Evolutionary conservation across 2,113 vertebrate species (phyloP).

Genomic region (Microcebus jonahi): DNA sequence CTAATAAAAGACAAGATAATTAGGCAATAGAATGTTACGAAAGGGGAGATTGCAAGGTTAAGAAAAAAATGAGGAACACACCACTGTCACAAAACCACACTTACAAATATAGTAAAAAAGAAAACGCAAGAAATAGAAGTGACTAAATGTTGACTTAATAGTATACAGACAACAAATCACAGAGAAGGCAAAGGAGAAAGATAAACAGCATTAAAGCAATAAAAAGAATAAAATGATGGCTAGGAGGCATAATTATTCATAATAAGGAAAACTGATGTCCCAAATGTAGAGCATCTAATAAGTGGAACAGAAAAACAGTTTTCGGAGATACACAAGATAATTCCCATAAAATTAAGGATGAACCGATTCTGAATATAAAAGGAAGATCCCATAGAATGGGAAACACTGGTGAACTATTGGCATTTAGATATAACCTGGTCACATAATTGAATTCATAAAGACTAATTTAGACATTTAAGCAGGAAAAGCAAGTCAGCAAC

Average conservation of each 20-base stretch:
- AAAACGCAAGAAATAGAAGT: not conserved
- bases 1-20: not conserved
- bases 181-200: not conserved
- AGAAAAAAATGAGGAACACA: not conserved
- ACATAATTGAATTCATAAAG: no score
- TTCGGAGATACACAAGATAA: no score
- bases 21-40: not conserved
- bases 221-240: not conserved
- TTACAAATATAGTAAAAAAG: not conserved
- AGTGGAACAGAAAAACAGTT: no score
- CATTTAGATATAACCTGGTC: no score
- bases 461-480: no score
- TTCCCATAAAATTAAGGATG: no score
- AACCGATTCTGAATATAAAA: no score
- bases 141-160: not conserved
- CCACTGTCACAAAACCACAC: not conserved
- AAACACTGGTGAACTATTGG: no score
- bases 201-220: not conserved
- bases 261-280: not conserved
- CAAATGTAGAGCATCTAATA: not conserved
- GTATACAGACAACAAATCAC: not conserved
- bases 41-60: not conserved
- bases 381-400: no score
- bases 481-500: no score
- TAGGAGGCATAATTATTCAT: not conserved